phyloP scores from a whole-genome alignment of 2,888 invertebrate genomes.

The Physocephala rufipes region DNA sequence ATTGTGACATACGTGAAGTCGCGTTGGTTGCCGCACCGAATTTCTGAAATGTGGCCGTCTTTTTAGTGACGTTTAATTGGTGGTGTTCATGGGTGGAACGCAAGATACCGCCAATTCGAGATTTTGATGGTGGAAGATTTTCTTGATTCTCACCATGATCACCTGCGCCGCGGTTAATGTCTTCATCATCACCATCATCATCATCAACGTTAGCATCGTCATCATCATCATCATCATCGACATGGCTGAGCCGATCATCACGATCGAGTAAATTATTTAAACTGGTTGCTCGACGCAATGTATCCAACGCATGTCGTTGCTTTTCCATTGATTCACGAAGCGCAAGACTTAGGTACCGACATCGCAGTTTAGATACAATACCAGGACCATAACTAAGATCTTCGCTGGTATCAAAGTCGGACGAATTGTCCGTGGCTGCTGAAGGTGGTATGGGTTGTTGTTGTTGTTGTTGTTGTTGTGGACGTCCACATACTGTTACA shows the following conservation, averaged over 20 bases:
- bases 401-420: slow-evolving; percentile 71
- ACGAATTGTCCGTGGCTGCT: slow-evolving; percentile 32
- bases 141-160: slow-evolving; percentile 30
- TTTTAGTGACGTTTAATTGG: slow-evolving; percentile 24
- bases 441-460: slow-evolving; percentile 8
- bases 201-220: slow-evolving; percentile 46
- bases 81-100: slow-evolving; percentile 7
- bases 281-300: slow-evolving; percentile 81
- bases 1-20: slow-evolving; percentile 24
- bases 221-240: slow-evolving; percentile 58
- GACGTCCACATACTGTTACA: slow-evolving; percentile 29
- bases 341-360: slow-evolving; percentile 86
- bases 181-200: slow-evolving; percentile 3
- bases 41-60: slow-evolving; percentile 41
- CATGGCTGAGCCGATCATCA: slow-evolving; percentile 58
- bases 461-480: slow-evolving; percentile 18
- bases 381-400: slow-evolving; percentile 91
- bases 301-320: slow-evolving; percentile 74
- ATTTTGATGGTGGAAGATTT: slow-evolving; percentile 20
- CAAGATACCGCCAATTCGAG: slow-evolving; percentile 37
- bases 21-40: slow-evolving; percentile 22
- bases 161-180: slow-evolving; percentile 1
- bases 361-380: slow-evolving; percentile 86
- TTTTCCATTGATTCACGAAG: slow-evolving; percentile 76
- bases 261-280: slow-evolving; percentile 86